phyloP scores from a whole-genome alignment of 2,113 vertebrate genomes.

The Leuciscus idus region DNA sequence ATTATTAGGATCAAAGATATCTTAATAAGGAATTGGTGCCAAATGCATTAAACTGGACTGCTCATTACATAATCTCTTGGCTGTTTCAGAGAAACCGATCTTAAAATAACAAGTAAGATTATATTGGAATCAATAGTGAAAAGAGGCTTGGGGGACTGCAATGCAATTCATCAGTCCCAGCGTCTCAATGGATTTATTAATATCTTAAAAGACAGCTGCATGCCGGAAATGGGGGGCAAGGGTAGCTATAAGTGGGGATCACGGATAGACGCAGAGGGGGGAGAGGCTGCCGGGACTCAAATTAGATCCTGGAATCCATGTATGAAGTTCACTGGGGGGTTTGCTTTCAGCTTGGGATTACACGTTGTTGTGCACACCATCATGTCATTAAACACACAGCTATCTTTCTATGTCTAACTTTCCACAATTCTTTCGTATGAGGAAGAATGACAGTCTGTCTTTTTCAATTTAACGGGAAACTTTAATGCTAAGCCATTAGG shows the following conservation, averaged over 20 bases:
- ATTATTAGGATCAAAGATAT: not conserved
- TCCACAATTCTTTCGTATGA: slow-evolving; percentile 13
- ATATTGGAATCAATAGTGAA: slow-evolving; percentile 31
- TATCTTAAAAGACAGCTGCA: slow-evolving; percentile 67
- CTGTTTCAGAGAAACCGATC: not conserved
- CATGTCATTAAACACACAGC: slow-evolving; percentile 40
- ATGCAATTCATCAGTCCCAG: slow-evolving; percentile 46
- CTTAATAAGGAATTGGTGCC: not conserved
- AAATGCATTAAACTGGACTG: not conserved
- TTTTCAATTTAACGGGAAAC: not conserved
- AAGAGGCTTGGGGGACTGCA: slow-evolving; percentile 35
- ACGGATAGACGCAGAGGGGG: slow-evolving; percentile 26
- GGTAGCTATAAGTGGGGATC: slow-evolving; percentile 39
- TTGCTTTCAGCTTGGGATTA: slow-evolving; percentile 70
- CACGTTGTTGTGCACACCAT: slow-evolving; percentile 46
- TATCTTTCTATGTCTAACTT: not conserved
- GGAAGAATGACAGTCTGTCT: not conserved
- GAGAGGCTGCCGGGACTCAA: slow-evolving; percentile 71
- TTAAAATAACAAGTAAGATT: slow-evolving; percentile 17
- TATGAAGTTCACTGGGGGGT: slow-evolving; percentile 78
- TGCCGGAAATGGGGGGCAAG: slow-evolving; percentile 53
- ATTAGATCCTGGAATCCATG: slow-evolving; percentile 78
- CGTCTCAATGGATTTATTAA: slow-evolving; percentile 66
- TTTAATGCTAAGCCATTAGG: slow-evolving; percentile 9
- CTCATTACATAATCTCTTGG: not conserved